These are phyloP conservation scores for Netelia inedita DNA, from an alignment of 2,888 invertebrate genomes.

Conservation along the genomic window DNA sequence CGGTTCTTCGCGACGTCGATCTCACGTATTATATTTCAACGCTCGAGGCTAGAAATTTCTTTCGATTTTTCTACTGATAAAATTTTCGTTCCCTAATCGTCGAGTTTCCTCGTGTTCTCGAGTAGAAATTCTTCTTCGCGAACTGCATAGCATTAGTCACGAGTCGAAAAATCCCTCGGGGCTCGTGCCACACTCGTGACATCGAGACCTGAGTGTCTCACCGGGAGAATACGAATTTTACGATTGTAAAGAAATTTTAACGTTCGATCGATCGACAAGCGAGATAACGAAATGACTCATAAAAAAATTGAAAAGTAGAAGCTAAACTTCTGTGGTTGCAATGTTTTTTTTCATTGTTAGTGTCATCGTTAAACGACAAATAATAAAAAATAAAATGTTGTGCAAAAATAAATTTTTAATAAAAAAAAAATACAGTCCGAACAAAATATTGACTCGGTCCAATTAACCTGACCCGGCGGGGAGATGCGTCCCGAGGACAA, in stretches of 20 bases:
- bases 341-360: neutral
- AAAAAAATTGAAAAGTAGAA: too few species aligned
- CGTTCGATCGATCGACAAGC: too few species aligned
- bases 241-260: neutral
- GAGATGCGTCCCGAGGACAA: constrained; percentile 2
- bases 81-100: neutral
- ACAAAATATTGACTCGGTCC: neutral
- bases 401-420: neutral
- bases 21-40: neutral
- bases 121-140: constrained; percentile 65
- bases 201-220: constrained; percentile 6
- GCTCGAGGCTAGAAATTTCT: constrained; percentile 5
- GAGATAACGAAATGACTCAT: too few species aligned
- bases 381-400: neutral
- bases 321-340: constrained; percentile 22
- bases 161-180: constrained; percentile 55
- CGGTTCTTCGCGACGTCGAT: constrained; percentile 2
- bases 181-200: constrained; percentile 60
- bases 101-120: constrained; percentile 13
- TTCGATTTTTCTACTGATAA: constrained; percentile 6
- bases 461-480: neutral
- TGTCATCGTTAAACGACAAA: neutral
- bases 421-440: neutral
- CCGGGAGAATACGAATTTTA: neutral
- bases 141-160: constrained; percentile 72